Evolutionary conservation across 1,140 invertebrate species (phyloP).

Genomic region (Procambarus virginalis): DNA sequence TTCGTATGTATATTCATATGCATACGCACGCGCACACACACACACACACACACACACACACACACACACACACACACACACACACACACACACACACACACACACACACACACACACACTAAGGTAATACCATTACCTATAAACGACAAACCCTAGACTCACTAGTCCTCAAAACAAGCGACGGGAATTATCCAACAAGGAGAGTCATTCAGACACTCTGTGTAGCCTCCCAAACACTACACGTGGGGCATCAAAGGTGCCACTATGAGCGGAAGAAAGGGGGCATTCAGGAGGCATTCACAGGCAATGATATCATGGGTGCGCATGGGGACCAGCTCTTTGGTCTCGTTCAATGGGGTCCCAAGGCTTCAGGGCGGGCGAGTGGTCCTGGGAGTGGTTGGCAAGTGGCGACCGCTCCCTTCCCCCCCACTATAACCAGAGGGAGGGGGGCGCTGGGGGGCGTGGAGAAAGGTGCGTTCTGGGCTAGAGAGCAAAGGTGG

Average conservation of each 20-base stretch:
- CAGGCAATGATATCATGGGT: constrained; percentile 66
- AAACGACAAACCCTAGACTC: too few relatives aligned
- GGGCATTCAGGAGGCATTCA: constrained; percentile 60
- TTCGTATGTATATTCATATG: too few relatives aligned
- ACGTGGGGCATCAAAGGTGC: constrained; percentile 65
- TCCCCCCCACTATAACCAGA: background rate
- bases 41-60: too few relatives aligned
- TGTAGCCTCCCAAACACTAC: constrained; percentile 62
- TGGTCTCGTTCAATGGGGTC: constrained; percentile 38
- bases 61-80: too few relatives aligned
- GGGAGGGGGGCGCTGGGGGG: background rate
- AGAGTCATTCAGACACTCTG: constrained; percentile 55
- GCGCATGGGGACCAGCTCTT: constrained; percentile 61
- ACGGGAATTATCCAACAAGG: constrained; percentile 51
- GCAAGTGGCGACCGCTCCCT: constrained; percentile 42
- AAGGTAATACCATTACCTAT: too few relatives aligned
- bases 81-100: too few relatives aligned
- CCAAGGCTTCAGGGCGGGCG: constrained; percentile 1
- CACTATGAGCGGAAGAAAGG: constrained; percentile 52
- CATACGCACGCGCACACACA: too few relatives aligned
- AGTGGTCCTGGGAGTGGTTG: constrained; percentile 19
- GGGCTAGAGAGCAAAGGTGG: too few relatives aligned
- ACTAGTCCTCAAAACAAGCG: constrained; percentile 48
- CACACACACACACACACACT: too few relatives aligned
- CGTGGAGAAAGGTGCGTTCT: background rate